Conservation (phyloP, 2,797 vertebrate genomes). For the Enteromius viviparus region DNA sequence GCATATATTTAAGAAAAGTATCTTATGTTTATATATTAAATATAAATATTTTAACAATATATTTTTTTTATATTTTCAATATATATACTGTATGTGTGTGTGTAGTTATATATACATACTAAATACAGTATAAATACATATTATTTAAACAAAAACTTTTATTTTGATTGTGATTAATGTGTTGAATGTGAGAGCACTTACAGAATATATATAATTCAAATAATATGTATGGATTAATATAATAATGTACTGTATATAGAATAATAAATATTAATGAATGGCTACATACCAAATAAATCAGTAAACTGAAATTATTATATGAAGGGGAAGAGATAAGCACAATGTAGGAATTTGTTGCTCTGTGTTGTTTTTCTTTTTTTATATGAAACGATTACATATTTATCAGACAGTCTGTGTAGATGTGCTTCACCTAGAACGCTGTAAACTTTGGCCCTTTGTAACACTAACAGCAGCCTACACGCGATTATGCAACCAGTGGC, state of each 20-base stretch:
- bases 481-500: constrained; percentile 45
- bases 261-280: not conserved
- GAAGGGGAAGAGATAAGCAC: not conserved
- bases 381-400: not conserved
- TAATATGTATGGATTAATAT: no score
- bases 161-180: no score
- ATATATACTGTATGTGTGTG: no score
- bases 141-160: no score
- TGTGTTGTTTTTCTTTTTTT: not conserved
- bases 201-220: no score
- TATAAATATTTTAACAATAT: no score
- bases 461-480: constrained; percentile 48
- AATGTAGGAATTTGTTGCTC: not conserved
- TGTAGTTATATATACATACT: no score
- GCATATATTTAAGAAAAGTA: no score
- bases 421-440: constrained; percentile 11
- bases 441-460: constrained; percentile 35
- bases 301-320: not conserved
- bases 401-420: constrained; percentile 4
- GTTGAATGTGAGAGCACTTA: no score
- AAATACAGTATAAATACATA: no score
- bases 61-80: no score
- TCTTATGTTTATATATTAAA: no score
- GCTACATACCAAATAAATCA: not conserved
- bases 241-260: not conserved